A percentile compares a stretch with the other conserved stretches of the same genome.
phyloP scores from a whole-genome alignment of 2,797 vertebrate species.

The Gymnothorax reevesii region DNA sequence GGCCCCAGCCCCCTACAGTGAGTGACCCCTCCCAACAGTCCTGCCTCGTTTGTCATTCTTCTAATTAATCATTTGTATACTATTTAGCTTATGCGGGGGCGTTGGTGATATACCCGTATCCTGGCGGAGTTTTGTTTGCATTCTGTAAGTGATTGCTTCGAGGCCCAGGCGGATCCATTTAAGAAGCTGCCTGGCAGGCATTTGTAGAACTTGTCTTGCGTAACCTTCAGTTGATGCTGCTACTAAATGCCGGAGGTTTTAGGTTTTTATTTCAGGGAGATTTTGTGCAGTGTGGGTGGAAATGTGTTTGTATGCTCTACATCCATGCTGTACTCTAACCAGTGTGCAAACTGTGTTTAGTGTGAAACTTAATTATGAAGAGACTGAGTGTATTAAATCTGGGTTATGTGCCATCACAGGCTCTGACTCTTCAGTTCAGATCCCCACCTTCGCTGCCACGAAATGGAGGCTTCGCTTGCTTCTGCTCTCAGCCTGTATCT shows the following conservation, averaged over 20 bases:
- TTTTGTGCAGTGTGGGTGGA: not conserved
- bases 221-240: not conserved
- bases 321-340: no score
- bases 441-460: conserved; percentile 44
- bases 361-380: not conserved
- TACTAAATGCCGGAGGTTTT: not conserved
- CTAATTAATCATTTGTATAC: not conserved
- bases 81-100: not conserved
- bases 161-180: not conserved
- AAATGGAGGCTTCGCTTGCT: conserved; percentile 47
- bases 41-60: not conserved
- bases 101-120: not conserved
- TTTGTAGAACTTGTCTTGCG: not conserved
- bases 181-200: not conserved
- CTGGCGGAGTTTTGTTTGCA: not conserved
- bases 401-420: conserved; percentile 43
- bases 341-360: not conserved
- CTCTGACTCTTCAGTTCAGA: conserved; percentile 42
- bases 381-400: conserved; percentile 32
- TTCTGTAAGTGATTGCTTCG: not conserved
- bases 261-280: not conserved
- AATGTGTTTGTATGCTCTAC: no score
- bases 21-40: conserved; percentile 60
- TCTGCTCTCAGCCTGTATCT: conserved; percentile 70
- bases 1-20: conserved; percentile 74